These are phyloP conservation scores for Ephialtes manifestator DNA, from an alignment of 2,888 invertebrate species.

Conservation along the genomic window DNA sequence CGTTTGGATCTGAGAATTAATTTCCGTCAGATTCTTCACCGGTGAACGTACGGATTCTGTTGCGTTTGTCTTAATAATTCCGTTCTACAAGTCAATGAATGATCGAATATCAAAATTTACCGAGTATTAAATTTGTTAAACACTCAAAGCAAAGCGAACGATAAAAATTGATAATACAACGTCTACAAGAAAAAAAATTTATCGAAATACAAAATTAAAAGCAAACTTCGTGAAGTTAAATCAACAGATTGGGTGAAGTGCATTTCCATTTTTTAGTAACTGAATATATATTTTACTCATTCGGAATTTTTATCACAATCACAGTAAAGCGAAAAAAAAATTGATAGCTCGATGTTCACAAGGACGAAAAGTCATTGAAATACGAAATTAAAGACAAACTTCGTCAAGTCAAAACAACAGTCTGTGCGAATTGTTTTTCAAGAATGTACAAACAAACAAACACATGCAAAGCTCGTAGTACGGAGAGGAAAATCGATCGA, in stretches of 20 bases:
- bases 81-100: slow-evolving; percentile 88
- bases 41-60: slow-evolving; percentile 94
- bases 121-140: neutral
- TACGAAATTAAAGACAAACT: neutral
- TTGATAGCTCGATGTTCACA: neutral
- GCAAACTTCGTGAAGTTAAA: no score
- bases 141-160: neutral
- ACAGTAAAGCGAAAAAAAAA: neutral
- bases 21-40: slow-evolving; percentile 93
- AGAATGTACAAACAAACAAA: neutral
- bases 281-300: no score
- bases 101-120: slow-evolving; percentile 13
- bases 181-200: no score
- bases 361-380: neutral
- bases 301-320: no score
- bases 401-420: neutral
- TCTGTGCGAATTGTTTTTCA: slow-evolving; percentile 12
- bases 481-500: slow-evolving; percentile 14
- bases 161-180: neutral
- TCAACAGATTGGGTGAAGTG: no score
- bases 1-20: slow-evolving; percentile 90
- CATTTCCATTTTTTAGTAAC: no score
- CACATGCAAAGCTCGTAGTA: neutral
- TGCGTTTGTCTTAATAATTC: slow-evolving; percentile 94
- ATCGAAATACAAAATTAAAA: no score